phyloP scores from a whole-genome alignment of 2,113 vertebrate species.

The Bujurquina vittata region DNA sequence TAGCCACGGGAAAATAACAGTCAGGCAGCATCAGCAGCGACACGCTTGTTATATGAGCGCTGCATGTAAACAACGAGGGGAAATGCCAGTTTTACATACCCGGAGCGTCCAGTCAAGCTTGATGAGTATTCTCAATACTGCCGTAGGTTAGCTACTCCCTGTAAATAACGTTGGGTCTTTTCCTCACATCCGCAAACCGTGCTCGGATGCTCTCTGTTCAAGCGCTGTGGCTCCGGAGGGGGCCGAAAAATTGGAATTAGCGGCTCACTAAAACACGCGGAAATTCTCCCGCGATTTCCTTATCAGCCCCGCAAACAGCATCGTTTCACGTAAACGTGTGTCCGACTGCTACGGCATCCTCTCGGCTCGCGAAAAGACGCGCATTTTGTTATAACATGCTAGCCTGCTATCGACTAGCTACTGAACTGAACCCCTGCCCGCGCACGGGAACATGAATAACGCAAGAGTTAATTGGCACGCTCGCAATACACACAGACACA shows the following conservation, averaged over 20 bases:
- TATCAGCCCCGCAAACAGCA: not conserved
- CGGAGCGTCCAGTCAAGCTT: not conserved
- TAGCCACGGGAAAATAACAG: not conserved
- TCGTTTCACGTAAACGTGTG: not conserved
- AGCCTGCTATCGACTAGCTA: slow-evolving; percentile 64
- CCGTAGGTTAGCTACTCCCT: slow-evolving; percentile 22
- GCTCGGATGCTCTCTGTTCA: slow-evolving; percentile 46
- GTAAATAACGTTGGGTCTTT: not conserved
- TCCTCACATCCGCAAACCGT: slow-evolving; percentile 58
- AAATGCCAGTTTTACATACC: slow-evolving; percentile 29
- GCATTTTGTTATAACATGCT: slow-evolving; percentile 38
- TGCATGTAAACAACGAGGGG: not conserved
- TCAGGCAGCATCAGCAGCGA: not conserved
- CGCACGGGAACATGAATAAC: slow-evolving; percentile 58
- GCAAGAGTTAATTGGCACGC: slow-evolving; percentile 62
- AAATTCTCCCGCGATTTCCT: not conserved
- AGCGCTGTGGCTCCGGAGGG: slow-evolving; percentile 30
- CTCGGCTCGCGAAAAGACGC: not conserved
- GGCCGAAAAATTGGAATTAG: not conserved
- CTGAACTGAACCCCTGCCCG: slow-evolving; percentile 57
- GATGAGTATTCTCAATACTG: not conserved
- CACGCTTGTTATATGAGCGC: not conserved
- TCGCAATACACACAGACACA: slow-evolving; percentile 32
- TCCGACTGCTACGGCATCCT: not conserved
- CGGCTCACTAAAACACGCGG: slow-evolving; percentile 15